Evolutionary conservation across 2,797 vertebrate genomes (phyloP), one percentile per base, ranked within the genome.

Genomic region (Gallirallus australis): DNA sequence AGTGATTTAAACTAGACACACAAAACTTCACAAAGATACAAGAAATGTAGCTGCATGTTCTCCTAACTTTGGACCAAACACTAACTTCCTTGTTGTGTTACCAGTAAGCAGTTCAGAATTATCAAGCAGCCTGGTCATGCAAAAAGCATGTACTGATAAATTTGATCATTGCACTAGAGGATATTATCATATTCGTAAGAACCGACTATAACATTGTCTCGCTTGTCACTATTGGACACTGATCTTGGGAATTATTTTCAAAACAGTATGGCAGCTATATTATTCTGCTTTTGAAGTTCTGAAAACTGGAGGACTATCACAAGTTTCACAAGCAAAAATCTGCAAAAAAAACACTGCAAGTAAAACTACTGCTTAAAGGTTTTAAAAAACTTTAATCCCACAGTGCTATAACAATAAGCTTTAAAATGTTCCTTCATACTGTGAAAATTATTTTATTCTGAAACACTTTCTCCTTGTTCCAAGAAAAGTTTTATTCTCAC

Each of bases 111-210:
- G 33, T 35, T 64, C 45, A 71, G 27, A 78, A 76, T 42, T 33
- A 61, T 1, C 3, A 52, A 39, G 48, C 23, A 75, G 30, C 33
- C 35, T 47, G 13, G 39, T 7, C 9, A 53, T 4, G 13, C 1
- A 0, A 39, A n/a, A 81, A 81, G 56, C 12, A 30, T 0, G 4
- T 25, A 35, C 28, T 4, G 1, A n/a, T 42, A 57, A 54, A 59
- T 31, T 42, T 20, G 53, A 12, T 48, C 72, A 64, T 37, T 69
- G 30, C 0, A 0, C 39, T 18, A 47, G 16, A 63, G 12, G 12
- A 77, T 69, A 27, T 31, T 4, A 2, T 35, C 73, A 27, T 42
- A 78, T 24, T 71, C 66, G 5, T 47, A 60, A 80, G 48, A 88
- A 53, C 3, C 4, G 86, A 83, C 24, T 9, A 39, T 9, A 59